A percentile compares a stretch with the other conserved stretches of the same genome.
These are phyloP conservation scores for Prosapia bicincta DNA, from an alignment of 2,888 invertebrate genomes.

Conservation along the genomic window DNA sequence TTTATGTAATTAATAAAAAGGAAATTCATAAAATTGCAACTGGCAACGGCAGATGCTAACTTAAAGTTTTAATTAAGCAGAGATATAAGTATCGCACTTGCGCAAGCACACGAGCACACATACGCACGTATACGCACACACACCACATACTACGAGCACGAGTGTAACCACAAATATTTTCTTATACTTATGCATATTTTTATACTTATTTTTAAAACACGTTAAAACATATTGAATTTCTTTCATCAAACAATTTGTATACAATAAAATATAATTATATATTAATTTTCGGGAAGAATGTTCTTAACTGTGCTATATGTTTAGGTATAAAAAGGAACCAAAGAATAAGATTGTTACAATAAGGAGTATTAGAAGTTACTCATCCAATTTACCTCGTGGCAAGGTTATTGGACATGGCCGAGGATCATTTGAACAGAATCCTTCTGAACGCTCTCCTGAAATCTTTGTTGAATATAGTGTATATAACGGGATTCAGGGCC, in stretches of 20 bases:
- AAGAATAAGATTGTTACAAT: too few species aligned
- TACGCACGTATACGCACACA: not conserved
- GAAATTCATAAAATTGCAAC: too few species aligned
- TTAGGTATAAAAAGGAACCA: not conserved
- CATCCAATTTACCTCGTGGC: not conserved
- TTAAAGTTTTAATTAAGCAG: not conserved
- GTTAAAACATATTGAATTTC: not conserved
- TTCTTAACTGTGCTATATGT: not conserved
- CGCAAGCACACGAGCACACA: not conserved
- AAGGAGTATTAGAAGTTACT: too few species aligned
- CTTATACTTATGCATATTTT: not conserved
- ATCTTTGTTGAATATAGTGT: slow-evolving; percentile 97
- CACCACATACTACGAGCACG: too few species aligned
- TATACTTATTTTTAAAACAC: not conserved
- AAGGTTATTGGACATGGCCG: not conserved
- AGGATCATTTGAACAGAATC: slow-evolving; percentile 74
- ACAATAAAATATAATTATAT: not conserved
- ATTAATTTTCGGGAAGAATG: not conserved
- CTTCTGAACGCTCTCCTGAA: slow-evolving; percentile 93
- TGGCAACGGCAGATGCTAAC: too few species aligned
- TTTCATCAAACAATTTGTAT: not conserved
- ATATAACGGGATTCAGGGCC: slow-evolving; percentile 91
- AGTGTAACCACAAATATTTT: not conserved
- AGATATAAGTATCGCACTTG: not conserved
- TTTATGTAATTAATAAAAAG: too few species aligned